Percentiles rank a stretch among this genome's conserved stretches.
Evolutionary conservation across 2,113 vertebrate genomes (phyloP).

Genomic region (Mustela lutreola): DNA sequence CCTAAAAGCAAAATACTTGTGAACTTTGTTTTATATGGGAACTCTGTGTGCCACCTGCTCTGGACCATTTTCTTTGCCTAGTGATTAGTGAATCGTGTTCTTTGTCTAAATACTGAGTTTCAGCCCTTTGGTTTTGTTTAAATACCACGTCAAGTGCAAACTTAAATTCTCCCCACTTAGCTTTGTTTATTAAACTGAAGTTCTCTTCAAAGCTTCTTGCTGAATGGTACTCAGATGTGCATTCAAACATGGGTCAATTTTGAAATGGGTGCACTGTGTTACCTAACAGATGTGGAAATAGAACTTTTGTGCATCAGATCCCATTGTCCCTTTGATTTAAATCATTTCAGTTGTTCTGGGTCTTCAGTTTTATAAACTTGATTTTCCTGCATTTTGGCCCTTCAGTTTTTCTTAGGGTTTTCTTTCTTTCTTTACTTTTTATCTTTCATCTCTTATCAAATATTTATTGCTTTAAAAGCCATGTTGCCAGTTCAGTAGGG

Average conservation of each 20-base stretch:
- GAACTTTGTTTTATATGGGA: constrained; percentile 65
- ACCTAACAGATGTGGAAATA: constrained; percentile 43
- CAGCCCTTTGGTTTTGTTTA: constrained; percentile 81
- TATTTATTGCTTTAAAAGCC: background rate
- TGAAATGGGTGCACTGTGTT: background rate
- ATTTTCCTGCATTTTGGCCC: background rate
- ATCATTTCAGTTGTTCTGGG: background rate
- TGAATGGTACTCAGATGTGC: constrained; percentile 24
- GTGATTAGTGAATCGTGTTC: constrained; percentile 72
- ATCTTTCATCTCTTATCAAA: background rate
- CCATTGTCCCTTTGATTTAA: background rate
- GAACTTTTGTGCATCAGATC: constrained; percentile 37
- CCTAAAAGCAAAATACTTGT: constrained; percentile 61
- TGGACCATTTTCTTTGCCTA: constrained; percentile 77
- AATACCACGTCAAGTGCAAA: constrained; percentile 83
- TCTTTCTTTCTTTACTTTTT: background rate
- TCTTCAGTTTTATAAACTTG: background rate
- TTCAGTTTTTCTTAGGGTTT: background rate
- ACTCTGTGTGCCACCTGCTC: constrained; percentile 64
- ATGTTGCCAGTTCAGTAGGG: background rate
- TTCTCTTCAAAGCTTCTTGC: constrained; percentile 80
- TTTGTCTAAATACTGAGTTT: constrained; percentile 76
- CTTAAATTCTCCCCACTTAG: constrained; percentile 69
- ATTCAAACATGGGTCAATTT: background rate
- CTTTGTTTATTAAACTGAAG: constrained; percentile 88